A percentile compares a stretch with the other conserved stretches of the same genome.
phyloP scores from a whole-genome alignment of 2,888 invertebrate genomes.

The Clanis bilineata region DNA sequence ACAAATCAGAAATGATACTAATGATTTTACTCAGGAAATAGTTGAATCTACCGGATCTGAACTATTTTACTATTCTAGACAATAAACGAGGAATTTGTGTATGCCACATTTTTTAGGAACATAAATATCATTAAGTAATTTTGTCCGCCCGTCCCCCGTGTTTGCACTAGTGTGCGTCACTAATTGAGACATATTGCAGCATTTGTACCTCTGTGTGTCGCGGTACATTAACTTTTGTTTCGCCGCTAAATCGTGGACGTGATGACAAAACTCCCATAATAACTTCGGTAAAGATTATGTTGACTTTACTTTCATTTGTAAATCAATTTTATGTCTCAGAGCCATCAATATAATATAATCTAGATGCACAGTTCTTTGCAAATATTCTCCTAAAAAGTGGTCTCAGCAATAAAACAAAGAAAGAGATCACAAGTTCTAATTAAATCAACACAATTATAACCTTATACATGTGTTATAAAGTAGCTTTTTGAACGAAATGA shows the following conservation, averaged over 20 bases:
- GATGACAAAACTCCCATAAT: conserved; percentile 4
- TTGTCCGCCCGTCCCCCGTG: conserved; percentile 37
- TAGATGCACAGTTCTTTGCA: too few relatives aligned
- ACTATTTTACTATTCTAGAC: not conserved
- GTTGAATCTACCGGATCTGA: not conserved
- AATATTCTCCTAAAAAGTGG: too few relatives aligned
- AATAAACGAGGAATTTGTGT: not conserved
- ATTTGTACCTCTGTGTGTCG: conserved; percentile 36
- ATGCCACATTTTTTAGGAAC: conserved; percentile 20
- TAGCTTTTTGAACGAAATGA: too few relatives aligned
- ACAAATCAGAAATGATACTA: not conserved
- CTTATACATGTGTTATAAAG: too few relatives aligned
- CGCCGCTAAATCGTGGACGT: conserved; percentile 30
- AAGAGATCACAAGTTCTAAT: too few relatives aligned
- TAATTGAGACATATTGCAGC: conserved; percentile 71
- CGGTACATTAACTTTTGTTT: conserved; percentile 51
- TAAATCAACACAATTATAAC: too few relatives aligned
- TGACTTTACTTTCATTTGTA: not conserved
- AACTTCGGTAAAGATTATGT: not conserved
- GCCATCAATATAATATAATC: not conserved
- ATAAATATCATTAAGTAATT: conserved; percentile 39
- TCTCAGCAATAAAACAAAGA: too few relatives aligned
- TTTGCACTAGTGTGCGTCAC: conserved; percentile 53
- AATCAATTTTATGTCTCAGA: not conserved
- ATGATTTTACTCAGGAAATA: not conserved